These are phyloP conservation scores for Maccullochella peelii DNA, from an alignment of 2,113 vertebrate species.

Conservation along the genomic window DNA sequence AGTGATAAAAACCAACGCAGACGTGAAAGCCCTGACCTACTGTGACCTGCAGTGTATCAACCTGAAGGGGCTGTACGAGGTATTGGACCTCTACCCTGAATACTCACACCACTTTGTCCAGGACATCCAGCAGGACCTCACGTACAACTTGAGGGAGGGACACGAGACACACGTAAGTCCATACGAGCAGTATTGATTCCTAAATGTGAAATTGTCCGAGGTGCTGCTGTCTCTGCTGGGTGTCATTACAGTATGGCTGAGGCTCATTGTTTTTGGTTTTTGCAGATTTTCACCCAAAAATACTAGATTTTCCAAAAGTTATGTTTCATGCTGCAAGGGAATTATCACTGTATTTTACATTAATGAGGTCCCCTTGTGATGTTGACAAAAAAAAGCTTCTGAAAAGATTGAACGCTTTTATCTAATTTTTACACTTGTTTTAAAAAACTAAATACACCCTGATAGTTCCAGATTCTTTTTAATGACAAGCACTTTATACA, in stretches of 20 bases:
- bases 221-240: neutral
- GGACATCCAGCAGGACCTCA: slow-evolving; percentile 96
- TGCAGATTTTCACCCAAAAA: neutral
- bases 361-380: neutral
- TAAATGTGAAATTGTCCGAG: neutral
- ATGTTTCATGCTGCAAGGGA: neutral
- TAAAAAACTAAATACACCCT: slow-evolving; percentile 3
- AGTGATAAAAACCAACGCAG: slow-evolving; percentile 96
- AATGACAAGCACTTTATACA: slow-evolving; percentile 19
- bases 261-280: neutral
- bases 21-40: slow-evolving; percentile 96
- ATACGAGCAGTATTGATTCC: neutral
- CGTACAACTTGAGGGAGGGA: slow-evolving; percentile 95
- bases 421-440: neutral
- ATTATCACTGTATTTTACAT: neutral
- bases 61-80: slow-evolving; percentile 94
- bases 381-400: neutral
- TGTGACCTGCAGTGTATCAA: slow-evolving; percentile 97
- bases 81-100: slow-evolving; percentile 95
- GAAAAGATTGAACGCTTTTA: too few species aligned
- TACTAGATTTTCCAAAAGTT: neutral
- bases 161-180: slow-evolving; percentile 94
- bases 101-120: slow-evolving; percentile 94
- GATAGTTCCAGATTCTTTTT: too few species aligned
- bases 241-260: neutral